Base-by-base conservation (phyloP, 2,888 invertebrate genomes). In the Macrosoma leucophasiata region DNA sequence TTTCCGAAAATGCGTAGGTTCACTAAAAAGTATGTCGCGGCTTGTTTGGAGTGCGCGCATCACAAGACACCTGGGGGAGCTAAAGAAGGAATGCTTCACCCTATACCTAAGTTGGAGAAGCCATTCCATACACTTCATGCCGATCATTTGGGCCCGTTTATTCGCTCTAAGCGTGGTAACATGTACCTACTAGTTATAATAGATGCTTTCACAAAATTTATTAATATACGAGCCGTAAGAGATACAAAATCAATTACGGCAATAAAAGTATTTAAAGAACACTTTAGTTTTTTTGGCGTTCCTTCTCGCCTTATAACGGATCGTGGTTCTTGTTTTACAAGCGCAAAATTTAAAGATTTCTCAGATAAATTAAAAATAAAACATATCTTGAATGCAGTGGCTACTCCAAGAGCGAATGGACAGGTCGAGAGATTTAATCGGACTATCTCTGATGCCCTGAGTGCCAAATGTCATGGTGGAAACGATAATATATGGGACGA, bases 131-230 rank as follows among this genome's bases (percentile, higher is more conserved):
- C 64, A 0, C 15, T 76, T 8, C 71, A 76, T 37, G 29, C 75
- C 0, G 74, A 77, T 42, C 73, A 76, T 39, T 33, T 75, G 2
- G 70, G 72, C 2, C 71, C 69, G 3, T 76, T 72, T 37, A 49
- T 54, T 5, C 54, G 43, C n/a, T 62, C 54, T 20, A 48, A 36
- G 5, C 45, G 31, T 1, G 54, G 53, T n/a, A 69, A 71, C 33
- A 41, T 39, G 3, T 47, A 70, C 20, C 38, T 46, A 5, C 33
- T 75, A n/a, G 58, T 50, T 1, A 35, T 56, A 3, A 54, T 74
- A 0, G 70, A 71, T 29, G 63, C 48, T 0, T 70, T 73, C 22
- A 67, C 62, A 0, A 69, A 70, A 34, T 67, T 55, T 39, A 37
- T 55, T 1, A 44, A 65, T 15, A 30, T 66, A 3, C 56, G 51